Base-by-base conservation (phyloP, 2,797 vertebrate species). In the Oreortyx pictus region DNA sequence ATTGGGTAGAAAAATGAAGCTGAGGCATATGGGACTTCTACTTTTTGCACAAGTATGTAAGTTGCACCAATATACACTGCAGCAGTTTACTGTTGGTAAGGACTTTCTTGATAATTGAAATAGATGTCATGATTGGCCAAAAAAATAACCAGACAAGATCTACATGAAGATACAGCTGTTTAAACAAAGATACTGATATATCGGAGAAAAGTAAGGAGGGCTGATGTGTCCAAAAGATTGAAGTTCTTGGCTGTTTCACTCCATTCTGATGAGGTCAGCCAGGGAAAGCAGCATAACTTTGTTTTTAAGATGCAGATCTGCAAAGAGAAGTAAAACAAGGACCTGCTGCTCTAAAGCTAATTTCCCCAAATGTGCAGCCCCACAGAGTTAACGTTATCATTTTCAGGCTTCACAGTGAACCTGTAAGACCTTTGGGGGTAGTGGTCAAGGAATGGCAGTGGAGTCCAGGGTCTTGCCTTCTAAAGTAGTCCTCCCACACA, bases 401-500 rank as follows among this genome's bases (percentile, higher is more conserved):
- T 47, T 56, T 6, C 24, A 56, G 56, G 54, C 39, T 24, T 19
- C 24, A 56, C 1, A 5, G 20, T 22, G 35, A 71, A 24, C 41
- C 49, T 71, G 33, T 20, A 47, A 56, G 19, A 20, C 49, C 15
- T 33, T 16, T 25, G 17, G 23, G 5, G 5, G 11, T 17, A 24
- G 7, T 9, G 14, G 39, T 9, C 35, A 37, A 59, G 22, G 62
- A 56, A 27, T 18, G 49, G 60, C 52, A 31, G 35, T 11, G 19
- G 43, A 35, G 25, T 37, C 52, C 37, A 13, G 22, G 31, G 35
- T 15, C 52, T 74, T 41, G 19, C 35, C 9, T 68, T 46, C 18
- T 5, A 0, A 4, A 61, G 56, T 1, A 3, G n/a, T 62, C 23
- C 15, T 47, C 47, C 41, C 9, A 18, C 18, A 1, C 4, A 41